Conservation (phyloP, 2,797 vertebrate genomes). For the Vultur gryphus region DNA sequence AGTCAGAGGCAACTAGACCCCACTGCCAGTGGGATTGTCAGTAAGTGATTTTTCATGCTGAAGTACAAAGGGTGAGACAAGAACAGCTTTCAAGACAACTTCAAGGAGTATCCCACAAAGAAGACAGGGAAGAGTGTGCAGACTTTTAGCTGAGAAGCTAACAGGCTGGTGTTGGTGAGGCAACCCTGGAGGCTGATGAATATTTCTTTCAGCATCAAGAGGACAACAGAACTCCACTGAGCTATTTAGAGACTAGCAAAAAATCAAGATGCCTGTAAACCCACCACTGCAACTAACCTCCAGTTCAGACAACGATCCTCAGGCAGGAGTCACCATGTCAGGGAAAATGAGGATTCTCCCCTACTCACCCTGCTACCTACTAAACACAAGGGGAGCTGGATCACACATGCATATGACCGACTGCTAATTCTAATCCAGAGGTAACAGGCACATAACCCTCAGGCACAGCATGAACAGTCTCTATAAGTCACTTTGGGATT, state of each 20-base stretch:
- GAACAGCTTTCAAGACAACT: neutral
- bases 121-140: fast-evolving
- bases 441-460: neutral
- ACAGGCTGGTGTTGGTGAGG: neutral
- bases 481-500: neutral
- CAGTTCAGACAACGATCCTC: neutral
- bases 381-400: neutral
- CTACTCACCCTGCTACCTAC: neutral
- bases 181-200: neutral
- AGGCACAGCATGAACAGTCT: neutral
- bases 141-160: neutral
- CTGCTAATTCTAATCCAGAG: neutral
- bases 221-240: neutral
- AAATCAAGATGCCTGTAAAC: neutral
- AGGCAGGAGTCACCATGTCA: neutral
- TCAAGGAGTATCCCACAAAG: neutral
- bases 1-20: neutral
- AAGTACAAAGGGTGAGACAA: neutral
- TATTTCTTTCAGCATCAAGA: neutral
- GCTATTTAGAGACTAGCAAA: neutral
- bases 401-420: neutral
- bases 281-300: neutral
- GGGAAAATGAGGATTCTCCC: neutral
- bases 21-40: neutral
- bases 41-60: neutral